Conservation (phyloP, 1,140 invertebrate genomes). For the Diorhabda sublineata region DNA sequence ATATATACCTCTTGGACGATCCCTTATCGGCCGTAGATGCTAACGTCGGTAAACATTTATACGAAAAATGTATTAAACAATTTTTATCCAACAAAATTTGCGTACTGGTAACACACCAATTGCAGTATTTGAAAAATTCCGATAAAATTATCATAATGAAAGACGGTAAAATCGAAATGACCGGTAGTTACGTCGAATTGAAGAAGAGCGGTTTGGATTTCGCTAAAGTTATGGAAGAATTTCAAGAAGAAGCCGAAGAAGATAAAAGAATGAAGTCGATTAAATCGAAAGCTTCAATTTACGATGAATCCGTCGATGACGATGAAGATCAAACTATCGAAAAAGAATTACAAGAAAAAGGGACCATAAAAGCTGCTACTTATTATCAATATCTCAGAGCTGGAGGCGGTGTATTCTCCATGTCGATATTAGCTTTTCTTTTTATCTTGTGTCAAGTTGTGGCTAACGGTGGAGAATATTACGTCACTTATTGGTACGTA, state of each 20-base stretch:
- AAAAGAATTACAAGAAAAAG: conserved; percentile 47
- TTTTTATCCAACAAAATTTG: conserved; percentile 63
- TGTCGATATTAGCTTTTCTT: conserved; percentile 52
- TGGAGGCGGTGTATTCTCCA: conserved; percentile 52
- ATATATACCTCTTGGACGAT: conserved; percentile 72
- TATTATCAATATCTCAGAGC: conserved; percentile 62
- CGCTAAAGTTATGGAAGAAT: conserved; percentile 44
- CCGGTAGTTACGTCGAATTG: conserved; percentile 48
- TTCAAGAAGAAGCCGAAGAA: conserved; percentile 42
- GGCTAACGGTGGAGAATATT: conserved; percentile 64
- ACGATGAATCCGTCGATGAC: conserved; percentile 38
- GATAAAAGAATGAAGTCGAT: conserved; percentile 40
- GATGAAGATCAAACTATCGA: conserved; percentile 36
- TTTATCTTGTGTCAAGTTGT: conserved; percentile 58
- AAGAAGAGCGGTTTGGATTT: conserved; percentile 46
- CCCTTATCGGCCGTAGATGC: conserved; percentile 64
- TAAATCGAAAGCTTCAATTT: conserved; percentile 48
- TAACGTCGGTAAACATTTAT: conserved; percentile 60
- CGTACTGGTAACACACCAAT: conserved; percentile 70
- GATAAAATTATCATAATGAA: conserved; percentile 52
- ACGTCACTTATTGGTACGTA: conserved; percentile 61
- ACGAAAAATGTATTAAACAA: conserved; percentile 55
- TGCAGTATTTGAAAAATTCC: conserved; percentile 64
- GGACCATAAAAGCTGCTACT: conserved; percentile 54
- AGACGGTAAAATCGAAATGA: conserved; percentile 46